Evolutionary conservation across 1,140 invertebrate genomes (phyloP), one percentile per base, ranked within the genome.

Genomic region (Ridgeia piscesae): DNA sequence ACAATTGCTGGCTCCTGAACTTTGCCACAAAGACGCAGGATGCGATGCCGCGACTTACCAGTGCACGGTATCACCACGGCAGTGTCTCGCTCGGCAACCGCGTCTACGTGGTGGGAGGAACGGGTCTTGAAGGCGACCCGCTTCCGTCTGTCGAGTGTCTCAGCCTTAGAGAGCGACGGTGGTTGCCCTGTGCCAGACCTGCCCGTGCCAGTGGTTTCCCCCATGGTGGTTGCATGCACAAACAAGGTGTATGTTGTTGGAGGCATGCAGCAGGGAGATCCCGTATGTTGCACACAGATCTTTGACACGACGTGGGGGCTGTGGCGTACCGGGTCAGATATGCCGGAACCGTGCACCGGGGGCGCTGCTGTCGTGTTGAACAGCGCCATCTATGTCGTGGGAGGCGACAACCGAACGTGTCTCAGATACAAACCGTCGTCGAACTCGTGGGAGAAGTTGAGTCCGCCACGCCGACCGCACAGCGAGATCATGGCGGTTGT

Each of bases 251-350:
- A 34, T 27, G 91, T 91, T 33, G 6, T 91, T 35, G 91, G 91
- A n/a, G 91, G 91, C 27, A 8, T 91, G 31, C 4, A 8, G 91
- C 91, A 42, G 33, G 34, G 35, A 33, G 91, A 91, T 35, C 6
- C n/a, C n/a, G 34, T 33, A 9, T 91, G 33, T n/a, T n/a, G 33
- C 35, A n/a, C 91, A 4, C 34, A 33, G n/a, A 33, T 35, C 31
- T 91, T 35, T 35, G 91, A 91, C 91, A 34, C 91, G 91, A 35
- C 35, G 6, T 91, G 91, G 91, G 35, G n/a, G n/a, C n/a, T n/a
- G 48, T 91, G 91, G 91, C 8, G 9, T 42, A 35, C 91, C 9
- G 6, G 91, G 33, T 33, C 91, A 33, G 91, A 6, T 6, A 91
- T 91, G 91, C 91, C 91, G 4, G 91, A 34, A 34, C 2, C 31